These are phyloP conservation scores for Drosophila dunni DNA, from an alignment of 1,140 invertebrate species.

Conservation along the genomic window DNA sequence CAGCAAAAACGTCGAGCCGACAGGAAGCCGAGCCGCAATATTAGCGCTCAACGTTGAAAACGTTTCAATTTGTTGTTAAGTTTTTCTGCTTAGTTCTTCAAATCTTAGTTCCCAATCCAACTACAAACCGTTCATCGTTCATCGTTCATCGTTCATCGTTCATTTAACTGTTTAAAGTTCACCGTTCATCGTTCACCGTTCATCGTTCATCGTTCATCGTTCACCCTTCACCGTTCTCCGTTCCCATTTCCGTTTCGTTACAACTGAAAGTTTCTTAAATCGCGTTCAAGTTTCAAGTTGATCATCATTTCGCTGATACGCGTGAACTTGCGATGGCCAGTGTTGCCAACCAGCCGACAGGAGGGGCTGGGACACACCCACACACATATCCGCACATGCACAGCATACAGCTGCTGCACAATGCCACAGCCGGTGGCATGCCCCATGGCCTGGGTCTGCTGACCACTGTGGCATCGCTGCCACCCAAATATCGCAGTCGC, in stretches of 20 bases:
- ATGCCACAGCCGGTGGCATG: constrained; percentile 54
- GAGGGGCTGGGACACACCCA: constrained; percentile 19
- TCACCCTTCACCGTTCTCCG: constrained; percentile 35
- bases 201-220: constrained; percentile 12
- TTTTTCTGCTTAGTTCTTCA: constrained; percentile 64
- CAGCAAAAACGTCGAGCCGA: constrained; percentile 84
- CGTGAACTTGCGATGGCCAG: constrained; percentile 65
- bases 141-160: background rate
- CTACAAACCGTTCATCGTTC: background rate
- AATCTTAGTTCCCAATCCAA: constrained; percentile 36
- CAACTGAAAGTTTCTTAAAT: constrained; percentile 38
- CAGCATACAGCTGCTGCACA: constrained; percentile 79
- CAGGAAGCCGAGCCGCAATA: constrained; percentile 62
- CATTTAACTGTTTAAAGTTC: background rate
- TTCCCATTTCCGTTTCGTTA: constrained; percentile 50
- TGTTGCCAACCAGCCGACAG: constrained; percentile 40
- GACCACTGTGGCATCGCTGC: constrained; percentile 83
- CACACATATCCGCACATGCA: constrained; percentile 53
- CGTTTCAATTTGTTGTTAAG: constrained; percentile 66
- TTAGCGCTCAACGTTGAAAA: constrained; percentile 54
- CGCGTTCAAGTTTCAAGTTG: constrained; percentile 62
- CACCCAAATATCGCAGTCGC: constrained; percentile 83
- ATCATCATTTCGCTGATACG: constrained; percentile 50
- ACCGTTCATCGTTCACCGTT: background rate
- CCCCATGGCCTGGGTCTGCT: constrained; percentile 78